Evolutionary conservation across 1,140 invertebrate species (phyloP), one percentile per base, ranked within the genome.

Genomic region (Dermatophagoides farinae): DNA sequence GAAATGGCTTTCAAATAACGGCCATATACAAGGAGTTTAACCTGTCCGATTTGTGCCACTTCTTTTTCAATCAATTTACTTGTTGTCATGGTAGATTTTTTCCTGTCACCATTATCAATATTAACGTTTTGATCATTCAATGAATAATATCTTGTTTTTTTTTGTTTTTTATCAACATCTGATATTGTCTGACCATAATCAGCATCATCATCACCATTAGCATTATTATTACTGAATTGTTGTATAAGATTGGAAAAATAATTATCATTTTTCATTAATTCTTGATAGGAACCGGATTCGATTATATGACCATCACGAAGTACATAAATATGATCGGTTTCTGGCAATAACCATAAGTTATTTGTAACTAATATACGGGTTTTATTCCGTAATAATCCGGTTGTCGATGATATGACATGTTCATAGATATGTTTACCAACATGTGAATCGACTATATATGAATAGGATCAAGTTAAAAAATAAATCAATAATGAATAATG

Each of bases 11-110:
- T 64, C 16, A 68, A 63, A 60, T 67, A 66, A 23, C 78, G 82
- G 63, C 82, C 77, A 74, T 95, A 96, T 0, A 96, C 87, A 61
- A 75, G 71, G 76, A 83, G 81, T 77, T 89, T 89, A 0, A 89
- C 88, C 70, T 84, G 86, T 64, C 88, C 88, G 10, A 85, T 91
- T 79, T 92, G 85, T 0, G 85, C 74, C 72, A 88, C 88, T 70
- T 92, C 88, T 1, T 75, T 76, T 73, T 92, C 86, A 65, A 91
- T 89, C 6, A 92, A 74, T 73, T 88, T 86, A 66, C 18, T 40
- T 11, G 20, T 58, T 20, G 44, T 49, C 2, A 31, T n/a, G n/a
- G n/a, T n/a, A n/a, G n/a, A 39, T 31, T 31, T 31, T 31, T 31
- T 31, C 8, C 31, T 6, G 6, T 4, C 25, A 31, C 6, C 12